phyloP scores from a whole-genome alignment of 2,797 vertebrate genomes.

The Lacerta bilineata region DNA sequence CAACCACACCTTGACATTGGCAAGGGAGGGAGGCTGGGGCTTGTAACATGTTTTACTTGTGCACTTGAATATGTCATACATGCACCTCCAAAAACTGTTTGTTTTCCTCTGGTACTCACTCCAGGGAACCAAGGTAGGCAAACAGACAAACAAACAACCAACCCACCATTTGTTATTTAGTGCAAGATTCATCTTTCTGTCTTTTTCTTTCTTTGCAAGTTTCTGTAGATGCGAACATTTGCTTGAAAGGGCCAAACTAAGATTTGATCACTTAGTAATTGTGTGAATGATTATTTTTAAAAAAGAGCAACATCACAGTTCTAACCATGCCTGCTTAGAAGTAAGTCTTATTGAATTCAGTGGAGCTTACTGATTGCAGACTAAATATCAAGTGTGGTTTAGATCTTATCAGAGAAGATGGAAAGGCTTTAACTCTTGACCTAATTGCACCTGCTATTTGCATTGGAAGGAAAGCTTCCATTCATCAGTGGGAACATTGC shows the following conservation, averaged over 20 bases:
- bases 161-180: neutral
- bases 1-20: neutral
- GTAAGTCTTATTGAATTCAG: too few species aligned
- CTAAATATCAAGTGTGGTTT: neutral
- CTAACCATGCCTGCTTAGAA: too few species aligned
- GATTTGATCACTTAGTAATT: neutral
- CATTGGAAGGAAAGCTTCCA: neutral
- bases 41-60: neutral
- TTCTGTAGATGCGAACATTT: neutral
- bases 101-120: neutral
- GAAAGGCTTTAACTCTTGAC: neutral
- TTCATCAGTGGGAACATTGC: neutral
- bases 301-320: too few species aligned
- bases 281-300: neutral
- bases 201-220: neutral
- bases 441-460: neutral
- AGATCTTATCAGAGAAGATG: neutral
- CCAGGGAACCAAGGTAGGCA: neutral
- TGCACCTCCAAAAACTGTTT: too few species aligned
- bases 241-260: neutral
- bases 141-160: neutral
- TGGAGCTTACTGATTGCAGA: neutral
- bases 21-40: neutral
- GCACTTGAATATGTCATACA: neutral
- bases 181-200: neutral